A percentile compares a stretch with the other conserved stretches of the same genome.
phyloP scores from a whole-genome alignment of 2,113 vertebrate species.

The Gnathonemus longibarbis region DNA sequence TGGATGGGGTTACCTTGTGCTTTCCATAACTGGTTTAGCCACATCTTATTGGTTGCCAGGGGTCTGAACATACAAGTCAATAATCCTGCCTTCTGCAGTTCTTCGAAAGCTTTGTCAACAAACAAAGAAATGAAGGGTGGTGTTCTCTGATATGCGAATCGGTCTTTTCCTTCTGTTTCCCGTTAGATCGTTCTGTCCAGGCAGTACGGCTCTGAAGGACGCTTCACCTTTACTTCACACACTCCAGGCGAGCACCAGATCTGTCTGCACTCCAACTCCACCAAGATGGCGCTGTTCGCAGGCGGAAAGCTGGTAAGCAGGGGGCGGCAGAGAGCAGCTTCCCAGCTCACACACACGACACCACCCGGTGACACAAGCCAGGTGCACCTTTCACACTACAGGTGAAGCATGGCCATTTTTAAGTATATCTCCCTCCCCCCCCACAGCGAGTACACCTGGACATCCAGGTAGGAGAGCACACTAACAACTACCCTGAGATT shows the following conservation, averaged over 20 bases:
- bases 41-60: background rate
- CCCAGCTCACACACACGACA: background rate
- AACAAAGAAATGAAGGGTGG: background rate
- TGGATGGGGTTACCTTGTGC: background rate
- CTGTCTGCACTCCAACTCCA: constrained; percentile 92
- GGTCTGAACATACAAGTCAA: background rate
- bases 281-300: constrained; percentile 85
- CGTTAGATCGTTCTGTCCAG: constrained; percentile 79
- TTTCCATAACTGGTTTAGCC: background rate
- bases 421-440: background rate
- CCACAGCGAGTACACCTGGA: constrained; percentile 81
- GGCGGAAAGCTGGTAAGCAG: constrained; percentile 78
- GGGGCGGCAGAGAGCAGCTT: background rate
- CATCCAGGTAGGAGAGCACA: constrained; percentile 88
- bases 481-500: constrained; percentile 93
- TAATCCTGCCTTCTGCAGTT: background rate
- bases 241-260: constrained; percentile 92
- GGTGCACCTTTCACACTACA: background rate
- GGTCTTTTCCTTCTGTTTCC: background rate
- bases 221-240: constrained; percentile 92
- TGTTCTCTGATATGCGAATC: background rate
- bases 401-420: background rate
- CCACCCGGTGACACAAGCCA: background rate
- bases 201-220: constrained; percentile 86
- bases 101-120: background rate